Base-by-base conservation (phyloP, 1,140 invertebrate genomes). In the Aphis gossypii region DNA sequence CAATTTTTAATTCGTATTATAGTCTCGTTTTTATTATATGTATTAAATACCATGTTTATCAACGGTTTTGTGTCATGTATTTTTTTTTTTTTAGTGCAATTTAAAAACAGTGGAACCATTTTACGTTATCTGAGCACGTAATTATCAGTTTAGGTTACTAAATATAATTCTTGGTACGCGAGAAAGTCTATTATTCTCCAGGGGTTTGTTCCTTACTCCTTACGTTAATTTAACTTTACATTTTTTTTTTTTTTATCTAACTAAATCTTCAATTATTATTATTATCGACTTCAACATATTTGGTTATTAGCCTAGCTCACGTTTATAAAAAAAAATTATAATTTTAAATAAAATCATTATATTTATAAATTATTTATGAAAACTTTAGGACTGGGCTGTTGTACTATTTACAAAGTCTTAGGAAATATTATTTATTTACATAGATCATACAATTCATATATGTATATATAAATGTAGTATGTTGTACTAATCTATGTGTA, bases 121-220 rank as follows among this genome's bases (percentile, higher is more conserved):
- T 92, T 92, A 46, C 25, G 60, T 92, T 82, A 82, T 48, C 44
- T 14, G 44, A 82, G 90, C 90, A 92, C 90, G 68, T 92, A 92
- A 92, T 76, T 76, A 92, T 92, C 44, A 83, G 56, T 83, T 38
- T 83, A 48, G 41, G 25, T 7, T 44, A 2, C 68, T 44, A 76
- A 46, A 76, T 76, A 76, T 48, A 76, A 35, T 83, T 48, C 8
- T 25, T 2, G 3, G 41, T 82, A 92, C 68, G 68, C 82, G 68
- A 21, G 44, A 68, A 48, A 11, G 9, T 41, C 25, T 44, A 9
- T 76, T n/a, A 41, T 23, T 14, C 46, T 11, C 3, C 8, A 38
- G n/a, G 87, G 21, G 1, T 14, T 35, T 21, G 48, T 54, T 46
- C 8, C 38, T 41, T 41, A 1, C 3, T 89, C n/a, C 46, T 35